Percentiles rank a stretch among this genome's conserved stretches.
phyloP scores from a whole-genome alignment of 2,888 invertebrate genomes.

The Conops quadrifasciatus region DNA sequence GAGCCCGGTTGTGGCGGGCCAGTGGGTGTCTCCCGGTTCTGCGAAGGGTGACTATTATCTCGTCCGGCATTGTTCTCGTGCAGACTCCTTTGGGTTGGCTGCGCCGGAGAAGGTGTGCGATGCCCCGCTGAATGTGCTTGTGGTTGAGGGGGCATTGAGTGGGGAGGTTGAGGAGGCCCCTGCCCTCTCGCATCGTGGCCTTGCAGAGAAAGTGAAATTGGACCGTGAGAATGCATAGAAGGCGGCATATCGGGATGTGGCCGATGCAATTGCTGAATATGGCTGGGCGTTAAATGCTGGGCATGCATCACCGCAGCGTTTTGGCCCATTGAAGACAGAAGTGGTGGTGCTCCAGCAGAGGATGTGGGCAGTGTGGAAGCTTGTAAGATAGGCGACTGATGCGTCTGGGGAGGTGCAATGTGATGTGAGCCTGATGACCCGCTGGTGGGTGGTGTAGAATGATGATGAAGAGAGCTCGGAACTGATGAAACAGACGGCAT shows the following conservation, averaged over 20 bases:
- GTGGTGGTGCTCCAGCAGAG: slow-evolving; percentile 52
- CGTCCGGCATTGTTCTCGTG: slow-evolving; percentile 49
- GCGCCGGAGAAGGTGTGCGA: slow-evolving; percentile 63
- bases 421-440: slow-evolving; percentile 43
- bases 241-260: slow-evolving; percentile 63
- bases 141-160: slow-evolving; percentile 55
- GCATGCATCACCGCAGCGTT: slow-evolving; percentile 55
- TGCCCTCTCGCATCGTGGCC: slow-evolving; percentile 50
- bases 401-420: slow-evolving; percentile 42
- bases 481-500: slow-evolving; percentile 50
- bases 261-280: slow-evolving; percentile 60
- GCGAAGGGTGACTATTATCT: slow-evolving; percentile 41
- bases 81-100: slow-evolving; percentile 53
- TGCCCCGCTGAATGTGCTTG: slow-evolving; percentile 52
- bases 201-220: slow-evolving; percentile 60
- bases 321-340: slow-evolving; percentile 54
- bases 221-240: slow-evolving; percentile 64
- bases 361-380: slow-evolving; percentile 62
- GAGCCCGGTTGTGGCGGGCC: slow-evolving; percentile 52
- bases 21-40: slow-evolving; percentile 50
- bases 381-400: slow-evolving; percentile 56
- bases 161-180: slow-evolving; percentile 54
- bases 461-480: slow-evolving; percentile 48
- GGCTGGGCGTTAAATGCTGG: slow-evolving; percentile 52
- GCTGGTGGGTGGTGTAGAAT: slow-evolving; percentile 49